phyloP scores from a whole-genome alignment of 2,113 vertebrate genomes.

The Himantopus leucocephalus region DNA sequence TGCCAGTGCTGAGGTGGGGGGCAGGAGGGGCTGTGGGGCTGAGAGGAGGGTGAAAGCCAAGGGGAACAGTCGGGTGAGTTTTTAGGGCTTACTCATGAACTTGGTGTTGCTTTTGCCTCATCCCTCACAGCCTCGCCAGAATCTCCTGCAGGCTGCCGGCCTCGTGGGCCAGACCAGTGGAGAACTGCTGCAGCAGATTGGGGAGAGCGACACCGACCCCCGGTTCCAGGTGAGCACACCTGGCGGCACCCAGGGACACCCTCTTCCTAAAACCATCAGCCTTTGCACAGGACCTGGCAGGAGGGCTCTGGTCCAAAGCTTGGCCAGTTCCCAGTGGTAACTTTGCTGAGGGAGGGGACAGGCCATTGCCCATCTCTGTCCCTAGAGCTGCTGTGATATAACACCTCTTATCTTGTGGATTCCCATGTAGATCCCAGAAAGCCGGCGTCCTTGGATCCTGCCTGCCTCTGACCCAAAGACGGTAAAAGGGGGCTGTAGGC shows the following conservation, averaged over 20 bases:
- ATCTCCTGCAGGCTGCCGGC: conserved; percentile 93
- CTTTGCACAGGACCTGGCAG: not conserved
- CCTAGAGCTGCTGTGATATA: not conserved
- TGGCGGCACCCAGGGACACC: accelerated
- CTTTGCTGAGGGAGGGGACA: not conserved
- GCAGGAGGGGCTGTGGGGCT: not conserved
- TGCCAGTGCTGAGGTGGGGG: conserved; percentile 82
- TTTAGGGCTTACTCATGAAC: not conserved
- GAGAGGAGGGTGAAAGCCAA: not conserved
- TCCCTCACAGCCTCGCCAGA: conserved; percentile 88
- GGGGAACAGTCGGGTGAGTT: not conserved
- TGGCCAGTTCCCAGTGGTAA: accelerated
- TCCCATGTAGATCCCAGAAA: conserved; percentile 76
- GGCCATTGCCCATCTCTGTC: not conserved
- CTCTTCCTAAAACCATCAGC: not conserved
- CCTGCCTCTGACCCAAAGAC: conserved; percentile 66
- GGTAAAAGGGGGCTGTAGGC: conserved; percentile 39
- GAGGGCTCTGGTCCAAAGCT: accelerated
- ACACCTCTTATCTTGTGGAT: conserved; percentile 67
- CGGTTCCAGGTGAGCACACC: conserved; percentile 87
- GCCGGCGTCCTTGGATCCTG: conserved; percentile 70
- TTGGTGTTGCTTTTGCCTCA: not conserved
- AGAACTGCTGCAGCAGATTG: conserved; percentile 94
- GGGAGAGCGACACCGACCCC: conserved; percentile 90
- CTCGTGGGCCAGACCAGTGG: conserved; percentile 94